Conservation (phyloP, 2,113 vertebrate genomes). For the Excalfactoria chinensis region DNA sequence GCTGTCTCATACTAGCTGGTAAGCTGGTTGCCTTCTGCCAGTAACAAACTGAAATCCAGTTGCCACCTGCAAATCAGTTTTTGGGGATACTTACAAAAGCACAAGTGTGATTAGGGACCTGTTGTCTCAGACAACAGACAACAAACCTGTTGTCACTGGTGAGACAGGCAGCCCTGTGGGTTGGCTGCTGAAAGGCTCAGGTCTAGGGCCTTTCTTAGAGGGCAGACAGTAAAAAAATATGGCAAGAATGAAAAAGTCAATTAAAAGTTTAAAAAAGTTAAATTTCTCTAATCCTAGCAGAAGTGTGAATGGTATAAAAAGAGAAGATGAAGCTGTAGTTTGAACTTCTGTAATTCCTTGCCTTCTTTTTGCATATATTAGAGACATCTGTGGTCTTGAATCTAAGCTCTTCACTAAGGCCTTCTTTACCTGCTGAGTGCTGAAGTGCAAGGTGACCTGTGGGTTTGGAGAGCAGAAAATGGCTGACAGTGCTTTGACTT, state of each 20-base stretch:
- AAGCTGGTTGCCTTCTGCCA: not conserved
- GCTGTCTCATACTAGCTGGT: not conserved
- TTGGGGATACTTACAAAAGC: not conserved
- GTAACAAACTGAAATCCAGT: not conserved
- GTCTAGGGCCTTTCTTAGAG: not conserved
- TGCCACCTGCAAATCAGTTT: not conserved
- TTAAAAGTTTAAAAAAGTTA: not conserved
- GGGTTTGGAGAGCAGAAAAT: not conserved
- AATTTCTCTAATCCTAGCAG: not conserved
- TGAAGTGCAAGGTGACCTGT: not conserved
- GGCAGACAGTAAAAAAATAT: not conserved
- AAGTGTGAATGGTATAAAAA: not conserved
- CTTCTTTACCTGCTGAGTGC: not conserved
- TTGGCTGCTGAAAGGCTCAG: not conserved
- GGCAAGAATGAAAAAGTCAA: not conserved
- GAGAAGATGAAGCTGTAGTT: not conserved
- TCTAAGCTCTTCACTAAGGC: not conserved
- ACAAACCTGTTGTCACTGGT: not conserved
- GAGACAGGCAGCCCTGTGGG: fast-evolving
- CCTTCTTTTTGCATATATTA: not conserved
- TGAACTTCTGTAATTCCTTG: not conserved
- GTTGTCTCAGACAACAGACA: not conserved
- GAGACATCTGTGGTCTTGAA: not conserved
- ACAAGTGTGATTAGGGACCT: not conserved
- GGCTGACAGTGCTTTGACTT: not conserved